These are phyloP conservation scores for Cavia aperea DNA, from an alignment of 2,113 vertebrate genomes.

Conservation along the genomic window DNA sequence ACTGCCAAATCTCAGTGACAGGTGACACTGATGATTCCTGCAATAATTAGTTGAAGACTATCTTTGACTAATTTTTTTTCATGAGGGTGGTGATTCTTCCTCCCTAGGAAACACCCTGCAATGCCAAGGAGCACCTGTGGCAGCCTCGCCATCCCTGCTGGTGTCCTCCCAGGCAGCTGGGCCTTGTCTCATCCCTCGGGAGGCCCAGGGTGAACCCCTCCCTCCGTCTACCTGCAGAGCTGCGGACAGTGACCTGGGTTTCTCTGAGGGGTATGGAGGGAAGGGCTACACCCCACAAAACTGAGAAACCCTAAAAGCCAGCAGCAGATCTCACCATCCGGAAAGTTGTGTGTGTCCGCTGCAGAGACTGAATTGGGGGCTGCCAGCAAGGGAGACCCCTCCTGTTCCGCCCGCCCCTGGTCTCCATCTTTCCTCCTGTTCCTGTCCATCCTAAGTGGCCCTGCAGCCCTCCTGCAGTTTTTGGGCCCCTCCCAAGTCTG, in stretches of 20 bases:
- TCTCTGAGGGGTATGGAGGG: neutral
- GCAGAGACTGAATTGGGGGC: neutral
- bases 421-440: too few relatives aligned
- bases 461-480: neutral
- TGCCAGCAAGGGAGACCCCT: accelerated
- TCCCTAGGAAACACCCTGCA: neutral
- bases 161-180: neutral
- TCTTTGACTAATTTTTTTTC: neutral
- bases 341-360: neutral
- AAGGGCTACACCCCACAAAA: neutral
- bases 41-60: neutral
- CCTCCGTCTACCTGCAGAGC: neutral
- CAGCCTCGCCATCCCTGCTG: neutral
- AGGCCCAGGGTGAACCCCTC: neutral
- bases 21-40: neutral
- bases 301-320: neutral
- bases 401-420: accelerated
- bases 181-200: neutral
- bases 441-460: neutral
- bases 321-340: accelerated
- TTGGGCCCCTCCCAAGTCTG: neutral
- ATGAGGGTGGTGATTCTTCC: neutral
- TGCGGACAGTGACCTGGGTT: neutral
- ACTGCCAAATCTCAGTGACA: neutral
- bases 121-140: neutral